A percentile compares a stretch with the other conserved stretches of the same genome.
phyloP scores from a whole-genome alignment of 2,888 invertebrate species.

The Deladenus siricidicola region DNA sequence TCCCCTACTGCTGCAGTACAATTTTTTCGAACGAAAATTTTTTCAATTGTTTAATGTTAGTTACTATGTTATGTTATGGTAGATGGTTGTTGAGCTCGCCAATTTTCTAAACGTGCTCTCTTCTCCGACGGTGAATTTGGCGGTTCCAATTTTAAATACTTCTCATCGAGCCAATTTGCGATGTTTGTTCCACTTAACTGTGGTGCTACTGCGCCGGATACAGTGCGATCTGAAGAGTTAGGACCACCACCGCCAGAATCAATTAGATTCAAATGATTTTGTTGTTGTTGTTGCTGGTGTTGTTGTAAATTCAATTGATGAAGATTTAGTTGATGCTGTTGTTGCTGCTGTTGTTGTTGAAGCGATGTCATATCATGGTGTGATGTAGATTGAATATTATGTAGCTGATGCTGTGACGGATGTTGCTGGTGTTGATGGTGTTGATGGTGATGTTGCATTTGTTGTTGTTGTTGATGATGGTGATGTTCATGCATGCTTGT shows the following conservation, averaged over 20 bases:
- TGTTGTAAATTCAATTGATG: too few species aligned
- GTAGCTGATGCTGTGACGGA: constrained; percentile 8
- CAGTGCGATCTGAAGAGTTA: too few species aligned
- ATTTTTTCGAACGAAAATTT: too few species aligned
- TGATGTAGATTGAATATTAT: too few species aligned
- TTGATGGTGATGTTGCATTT: not conserved
- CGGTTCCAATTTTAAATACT: constrained; percentile 47
- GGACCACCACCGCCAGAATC: constrained; percentile 17
- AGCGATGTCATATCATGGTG: not conserved
- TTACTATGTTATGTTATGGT: not conserved
- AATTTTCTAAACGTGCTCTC: constrained; percentile 31
- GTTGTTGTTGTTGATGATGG: constrained; percentile 9
- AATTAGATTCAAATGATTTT: not conserved
- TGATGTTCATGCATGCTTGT: not conserved
- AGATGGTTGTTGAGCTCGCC: constrained; percentile 1
- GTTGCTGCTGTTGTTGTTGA: constrained; percentile 1
- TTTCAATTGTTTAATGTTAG: too few species aligned
- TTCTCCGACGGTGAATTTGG: constrained; percentile 49
- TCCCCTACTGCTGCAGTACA: too few species aligned
- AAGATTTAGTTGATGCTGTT: too few species aligned
- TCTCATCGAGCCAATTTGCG: constrained; percentile 16
- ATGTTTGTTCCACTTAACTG: too few species aligned
- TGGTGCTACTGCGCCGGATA: too few species aligned
- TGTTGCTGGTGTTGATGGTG: constrained; percentile 14
- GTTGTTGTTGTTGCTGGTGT: not conserved